A percentile compares a stretch with the other conserved stretches of the same genome.
These are phyloP conservation scores for Enteromius viviparus DNA, from an alignment of 2,797 vertebrate genomes.

Conservation along the genomic window DNA sequence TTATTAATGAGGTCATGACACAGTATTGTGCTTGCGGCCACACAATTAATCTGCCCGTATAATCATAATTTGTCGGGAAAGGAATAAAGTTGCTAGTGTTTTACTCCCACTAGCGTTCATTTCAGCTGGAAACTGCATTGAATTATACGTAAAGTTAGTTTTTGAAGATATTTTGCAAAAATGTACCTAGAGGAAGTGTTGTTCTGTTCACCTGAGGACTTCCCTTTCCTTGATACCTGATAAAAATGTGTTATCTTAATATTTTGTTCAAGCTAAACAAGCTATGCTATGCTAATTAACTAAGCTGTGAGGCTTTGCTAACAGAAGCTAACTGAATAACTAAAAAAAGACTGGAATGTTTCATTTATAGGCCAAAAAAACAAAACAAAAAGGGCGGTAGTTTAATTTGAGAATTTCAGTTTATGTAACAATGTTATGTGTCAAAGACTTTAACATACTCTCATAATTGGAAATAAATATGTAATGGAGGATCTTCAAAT, in stretches of 20 bases:
- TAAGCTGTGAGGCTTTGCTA: background rate
- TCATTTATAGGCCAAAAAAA: background rate
- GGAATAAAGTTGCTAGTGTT: background rate
- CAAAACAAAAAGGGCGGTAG: too few species aligned
- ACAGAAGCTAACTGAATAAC: background rate
- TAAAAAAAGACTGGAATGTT: background rate
- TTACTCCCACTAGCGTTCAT: background rate
- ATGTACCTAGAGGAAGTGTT: background rate
- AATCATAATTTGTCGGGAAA: background rate
- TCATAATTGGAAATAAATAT: background rate
- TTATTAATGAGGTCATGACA: background rate
- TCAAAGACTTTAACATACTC: background rate
- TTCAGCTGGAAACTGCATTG: background rate
- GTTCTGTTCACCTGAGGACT: too few species aligned
- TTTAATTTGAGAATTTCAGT: background rate
- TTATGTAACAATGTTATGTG: background rate
- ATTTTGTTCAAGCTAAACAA: background rate
- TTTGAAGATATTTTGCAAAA: too few species aligned
- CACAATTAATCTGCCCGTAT: background rate
- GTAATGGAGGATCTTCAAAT: background rate
- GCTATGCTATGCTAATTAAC: background rate
- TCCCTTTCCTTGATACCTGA: background rate
- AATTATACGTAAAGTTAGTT: too few species aligned
- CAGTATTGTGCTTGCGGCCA: background rate
- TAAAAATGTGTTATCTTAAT: background rate